Percentiles rank a stretch among this genome's conserved stretches.
Conservation (phyloP, 2,888 invertebrate genomes). For the Noctua comes region DNA sequence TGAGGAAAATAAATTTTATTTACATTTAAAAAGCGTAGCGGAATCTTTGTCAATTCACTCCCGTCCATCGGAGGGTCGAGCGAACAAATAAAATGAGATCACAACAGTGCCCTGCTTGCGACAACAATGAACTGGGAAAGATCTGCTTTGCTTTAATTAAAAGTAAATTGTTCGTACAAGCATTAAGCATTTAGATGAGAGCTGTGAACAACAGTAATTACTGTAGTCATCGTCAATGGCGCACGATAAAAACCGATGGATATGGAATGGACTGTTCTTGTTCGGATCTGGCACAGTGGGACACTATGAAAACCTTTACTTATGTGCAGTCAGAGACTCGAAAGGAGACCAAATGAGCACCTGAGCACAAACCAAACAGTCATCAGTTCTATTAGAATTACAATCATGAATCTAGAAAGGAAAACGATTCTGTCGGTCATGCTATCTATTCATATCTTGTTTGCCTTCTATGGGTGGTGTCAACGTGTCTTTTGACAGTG, state of each 20-base stretch:
- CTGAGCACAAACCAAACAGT: conserved; percentile 33
- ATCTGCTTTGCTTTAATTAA: conserved; percentile 82
- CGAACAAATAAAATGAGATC: conserved; percentile 79
- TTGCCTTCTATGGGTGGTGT: conserved; percentile 7
- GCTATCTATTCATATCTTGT: conserved; percentile 15
- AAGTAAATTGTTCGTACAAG: conserved; percentile 79
- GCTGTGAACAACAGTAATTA: conserved; percentile 65
- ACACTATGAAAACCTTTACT: conserved; percentile 33
- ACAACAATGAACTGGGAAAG: conserved; percentile 77
- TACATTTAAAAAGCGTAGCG: conserved; percentile 72
- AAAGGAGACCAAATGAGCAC: conserved; percentile 39
- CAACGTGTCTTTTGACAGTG: conserved; percentile 40
- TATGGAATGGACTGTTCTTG: conserved; percentile 33
- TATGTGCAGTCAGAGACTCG: conserved; percentile 17
- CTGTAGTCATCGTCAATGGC: conserved; percentile 61
- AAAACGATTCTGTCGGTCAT: not conserved
- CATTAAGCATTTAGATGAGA: conserved; percentile 66
- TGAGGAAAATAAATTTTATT: conserved; percentile 74
- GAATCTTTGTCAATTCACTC: conserved; percentile 75
- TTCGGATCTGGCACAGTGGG: conserved; percentile 43
- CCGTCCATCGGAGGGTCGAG: conserved; percentile 72
- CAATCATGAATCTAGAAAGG: conserved; percentile 12
- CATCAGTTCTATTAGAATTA: conserved; percentile 31
- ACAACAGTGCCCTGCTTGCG: conserved; percentile 68
- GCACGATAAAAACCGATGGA: conserved; percentile 50